These are phyloP conservation scores for Argyresthia goedartella DNA, from an alignment of 2,888 invertebrate genomes.

Conservation along the genomic window DNA sequence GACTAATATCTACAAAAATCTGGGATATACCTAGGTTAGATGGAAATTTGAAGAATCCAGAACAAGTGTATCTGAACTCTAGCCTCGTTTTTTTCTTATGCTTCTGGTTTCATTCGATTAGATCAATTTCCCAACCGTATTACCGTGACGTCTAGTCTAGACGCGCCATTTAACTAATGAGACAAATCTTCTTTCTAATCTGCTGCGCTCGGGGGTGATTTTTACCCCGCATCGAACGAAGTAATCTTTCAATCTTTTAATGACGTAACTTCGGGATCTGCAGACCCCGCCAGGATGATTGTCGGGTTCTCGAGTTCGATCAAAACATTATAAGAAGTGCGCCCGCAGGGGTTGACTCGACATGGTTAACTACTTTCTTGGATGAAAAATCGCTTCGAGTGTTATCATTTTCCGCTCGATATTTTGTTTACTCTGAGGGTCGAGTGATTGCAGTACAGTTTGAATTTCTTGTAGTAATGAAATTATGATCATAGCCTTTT, in stretches of 20 bases:
- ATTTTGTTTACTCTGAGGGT: too few species aligned
- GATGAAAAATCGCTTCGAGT: not conserved
- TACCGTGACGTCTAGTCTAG: slow-evolving; percentile 19
- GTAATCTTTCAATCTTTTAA: slow-evolving; percentile 68
- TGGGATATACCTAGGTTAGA: too few species aligned
- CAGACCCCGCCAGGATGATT: slow-evolving; percentile 28
- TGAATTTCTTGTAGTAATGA: too few species aligned
- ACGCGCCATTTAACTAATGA: slow-evolving; percentile 65
- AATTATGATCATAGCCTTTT: too few species aligned
- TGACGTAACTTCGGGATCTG: slow-evolving; percentile 46
- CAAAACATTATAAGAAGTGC: not conserved
- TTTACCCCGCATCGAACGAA: slow-evolving; percentile 49
- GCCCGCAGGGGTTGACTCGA: not conserved
- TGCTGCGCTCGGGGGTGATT: slow-evolving; percentile 34
- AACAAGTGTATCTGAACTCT: too few species aligned
- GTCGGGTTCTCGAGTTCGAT: slow-evolving; percentile 9
- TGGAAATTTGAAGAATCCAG: too few species aligned
- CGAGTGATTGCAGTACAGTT: too few species aligned
- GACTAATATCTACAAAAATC: too few species aligned
- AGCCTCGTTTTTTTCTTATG: too few species aligned
- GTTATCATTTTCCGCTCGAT: too few species aligned
- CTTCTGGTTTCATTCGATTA: too few species aligned
- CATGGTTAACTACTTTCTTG: not conserved
- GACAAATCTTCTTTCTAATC: slow-evolving; percentile 47
- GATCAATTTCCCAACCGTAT: too few species aligned